Evolutionary conservation across 2,888 invertebrate genomes (phyloP).

Genomic region (Drosophila neoperkinsi): DNA sequence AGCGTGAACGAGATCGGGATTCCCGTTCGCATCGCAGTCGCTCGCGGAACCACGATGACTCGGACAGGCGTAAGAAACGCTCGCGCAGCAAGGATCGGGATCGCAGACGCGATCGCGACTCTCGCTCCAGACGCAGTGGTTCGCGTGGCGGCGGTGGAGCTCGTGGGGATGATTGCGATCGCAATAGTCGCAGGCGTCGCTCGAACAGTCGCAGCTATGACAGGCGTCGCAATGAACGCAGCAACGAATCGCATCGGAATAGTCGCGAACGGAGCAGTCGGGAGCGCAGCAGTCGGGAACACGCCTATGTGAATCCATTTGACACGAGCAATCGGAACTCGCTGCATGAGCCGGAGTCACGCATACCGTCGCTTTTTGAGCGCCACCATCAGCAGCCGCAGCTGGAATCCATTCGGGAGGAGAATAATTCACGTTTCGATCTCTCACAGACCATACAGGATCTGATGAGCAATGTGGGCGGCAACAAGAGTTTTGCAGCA

Average conservation of each 20-base stretch:
- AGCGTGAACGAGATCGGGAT: conserved; percentile 84
- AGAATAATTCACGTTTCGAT: conserved; percentile 80
- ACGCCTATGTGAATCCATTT: conserved; percentile 83
- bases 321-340: conserved; percentile 82
- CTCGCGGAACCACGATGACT: conserved; percentile 83
- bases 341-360: conserved; percentile 82
- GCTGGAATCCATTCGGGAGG: conserved; percentile 80
- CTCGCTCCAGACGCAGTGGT: conserved; percentile 86
- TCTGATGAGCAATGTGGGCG: conserved; percentile 82
- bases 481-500: conserved; percentile 83
- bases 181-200: conserved; percentile 72
- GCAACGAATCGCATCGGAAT: conserved; percentile 78
- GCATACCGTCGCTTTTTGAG: conserved; percentile 72
- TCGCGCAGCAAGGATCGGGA: conserved; percentile 73
- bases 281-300: conserved; percentile 85
- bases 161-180: conserved; percentile 82
- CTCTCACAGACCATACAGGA: conserved; percentile 84
- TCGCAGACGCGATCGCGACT: conserved; percentile 84
- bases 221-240: conserved; percentile 84
- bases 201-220: conserved; percentile 75
- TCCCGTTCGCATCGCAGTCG: conserved; percentile 86
- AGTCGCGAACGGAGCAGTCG: conserved; percentile 82
- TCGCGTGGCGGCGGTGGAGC: conserved; percentile 78
- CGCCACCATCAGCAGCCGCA: conserved; percentile 62
- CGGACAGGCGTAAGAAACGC: conserved; percentile 70